Percentiles rank a stretch among this genome's conserved stretches.
These are phyloP conservation scores for Phyllopteryx taeniolatus DNA, from an alignment of 2,113 vertebrate genomes.

Conservation along the genomic window DNA sequence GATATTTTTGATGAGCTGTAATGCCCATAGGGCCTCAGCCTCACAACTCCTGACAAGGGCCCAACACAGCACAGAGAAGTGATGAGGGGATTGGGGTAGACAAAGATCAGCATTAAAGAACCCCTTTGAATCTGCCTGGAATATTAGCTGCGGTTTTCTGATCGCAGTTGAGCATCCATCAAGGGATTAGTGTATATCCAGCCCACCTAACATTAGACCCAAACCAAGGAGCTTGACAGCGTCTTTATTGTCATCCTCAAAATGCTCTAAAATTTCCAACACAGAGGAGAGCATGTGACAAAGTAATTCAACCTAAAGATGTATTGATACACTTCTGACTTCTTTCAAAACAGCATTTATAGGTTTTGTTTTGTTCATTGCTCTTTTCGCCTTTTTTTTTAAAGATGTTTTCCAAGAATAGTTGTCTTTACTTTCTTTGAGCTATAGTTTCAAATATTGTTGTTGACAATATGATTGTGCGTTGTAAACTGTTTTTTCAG, in stretches of 20 bases:
- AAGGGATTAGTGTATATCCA: slow-evolving; percentile 54
- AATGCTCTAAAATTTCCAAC: slow-evolving; percentile 17
- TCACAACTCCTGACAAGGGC: too few species aligned
- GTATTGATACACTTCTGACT: background rate
- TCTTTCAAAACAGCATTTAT: background rate
- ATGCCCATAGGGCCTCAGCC: too few species aligned
- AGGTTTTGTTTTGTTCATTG: background rate
- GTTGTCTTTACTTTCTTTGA: background rate
- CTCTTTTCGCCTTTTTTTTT: background rate
- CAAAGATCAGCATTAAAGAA: slow-evolving; percentile 54
- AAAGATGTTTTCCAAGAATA: background rate
- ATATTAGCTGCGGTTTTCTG: slow-evolving; percentile 56
- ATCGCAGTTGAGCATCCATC: slow-evolving; percentile 45
- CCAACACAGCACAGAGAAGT: too few species aligned
- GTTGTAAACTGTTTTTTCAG: too few species aligned
- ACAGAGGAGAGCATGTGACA: slow-evolving; percentile 3
- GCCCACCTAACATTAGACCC: slow-evolving; percentile 47
- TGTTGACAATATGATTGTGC: too few species aligned
- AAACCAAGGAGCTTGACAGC: slow-evolving; percentile 45
- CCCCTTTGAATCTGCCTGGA: slow-evolving; percentile 63
- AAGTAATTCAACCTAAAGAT: background rate
- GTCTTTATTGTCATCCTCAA: slow-evolving; percentile 23
- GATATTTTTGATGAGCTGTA: too few species aligned
- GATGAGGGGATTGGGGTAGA: background rate
- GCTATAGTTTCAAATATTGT: background rate